Base-by-base conservation (phyloP, 2,888 invertebrate species). In the Drosophila sordidapex region DNA sequence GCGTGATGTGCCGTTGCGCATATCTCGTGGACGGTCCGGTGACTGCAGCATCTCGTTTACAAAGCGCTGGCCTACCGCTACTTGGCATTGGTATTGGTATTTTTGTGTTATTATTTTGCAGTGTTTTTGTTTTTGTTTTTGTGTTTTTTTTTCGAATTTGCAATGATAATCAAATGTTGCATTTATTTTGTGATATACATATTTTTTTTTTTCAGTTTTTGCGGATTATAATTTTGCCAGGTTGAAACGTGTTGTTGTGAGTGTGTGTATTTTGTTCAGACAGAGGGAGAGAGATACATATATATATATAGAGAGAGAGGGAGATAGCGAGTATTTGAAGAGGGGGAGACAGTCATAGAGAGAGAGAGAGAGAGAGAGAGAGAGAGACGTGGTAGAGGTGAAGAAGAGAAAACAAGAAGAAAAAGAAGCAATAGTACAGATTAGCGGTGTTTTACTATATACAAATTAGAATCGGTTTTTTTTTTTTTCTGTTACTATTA, bases 41-140 rank as follows among this genome's bases (percentile, higher is more conserved):
- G 82, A 93, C 92, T 87, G 92, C 92, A 87, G 93, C 93, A 89
- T 93, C 93, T 87, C 93, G 92, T 91, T 93, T 93, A 92, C 93
- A 93, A 92, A 93, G 93, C 85, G 92, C 92, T 90, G 93, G 93
- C 78, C 93, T 92, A 91, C 93, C 93, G 91, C 81, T 89, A 86
- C 81, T 84, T 87, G 79, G 62, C 65, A 40, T 66, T 35, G 15
- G 36, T 46, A 46, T 46, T 70, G 15, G 36, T 46, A 46, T 46
- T 70, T 57, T 74, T 51, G 64, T 54, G 57, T 57, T 74, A 36
- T 59, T 67, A 66, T 69, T 58, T 59, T 18, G 35, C 53, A 53
- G 15, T 38, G 51, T 61, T 43, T 65, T 56, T 52, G 70, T 54
- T 43, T 35, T 27, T 31, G 11, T 51, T 7, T 29, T 51, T 27